A percentile compares a stretch with the other conserved stretches of the same genome.
These are phyloP conservation scores for Lerista edwardsae DNA, from an alignment of 2,797 vertebrate species.

Conservation along the genomic window DNA sequence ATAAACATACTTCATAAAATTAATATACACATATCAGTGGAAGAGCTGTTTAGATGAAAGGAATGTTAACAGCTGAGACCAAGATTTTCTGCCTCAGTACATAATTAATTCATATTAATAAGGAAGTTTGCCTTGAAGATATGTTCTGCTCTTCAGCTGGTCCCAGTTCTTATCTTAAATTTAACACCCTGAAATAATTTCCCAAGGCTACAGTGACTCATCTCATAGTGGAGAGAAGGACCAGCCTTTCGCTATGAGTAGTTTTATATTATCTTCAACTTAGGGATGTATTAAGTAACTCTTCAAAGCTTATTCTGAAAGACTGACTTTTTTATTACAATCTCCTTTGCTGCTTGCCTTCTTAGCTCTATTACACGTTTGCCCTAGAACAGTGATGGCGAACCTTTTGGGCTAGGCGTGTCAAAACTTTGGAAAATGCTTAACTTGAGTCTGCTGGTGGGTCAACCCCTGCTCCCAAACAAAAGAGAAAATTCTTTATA, in stretches of 20 bases:
- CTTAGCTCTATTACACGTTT: background rate
- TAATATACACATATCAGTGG: constrained; percentile 18
- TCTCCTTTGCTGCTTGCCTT: background rate
- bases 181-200: constrained; percentile 27
- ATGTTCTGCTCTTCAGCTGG: constrained; percentile 23
- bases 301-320: background rate
- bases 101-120: constrained; percentile 36
- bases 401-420: too few relatives aligned
- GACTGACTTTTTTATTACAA: background rate
- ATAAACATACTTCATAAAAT: constrained; percentile 29
- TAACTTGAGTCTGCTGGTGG: too few relatives aligned
- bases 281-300: background rate
- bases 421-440: too few relatives aligned
- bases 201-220: constrained; percentile 11
- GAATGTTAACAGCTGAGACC: constrained; percentile 11
- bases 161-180: constrained; percentile 26
- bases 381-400: too few relatives aligned
- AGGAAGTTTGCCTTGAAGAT: constrained; percentile 30
- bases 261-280: background rate
- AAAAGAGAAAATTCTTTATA: too few relatives aligned
- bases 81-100: background rate
- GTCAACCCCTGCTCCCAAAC: too few relatives aligned
- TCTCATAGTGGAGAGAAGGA: background rate
- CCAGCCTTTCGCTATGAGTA: background rate
- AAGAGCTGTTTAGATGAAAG: constrained; percentile 23